These are phyloP conservation scores for Gasteruption jaculator DNA, from an alignment of 2,888 invertebrate genomes.

Conservation along the genomic window DNA sequence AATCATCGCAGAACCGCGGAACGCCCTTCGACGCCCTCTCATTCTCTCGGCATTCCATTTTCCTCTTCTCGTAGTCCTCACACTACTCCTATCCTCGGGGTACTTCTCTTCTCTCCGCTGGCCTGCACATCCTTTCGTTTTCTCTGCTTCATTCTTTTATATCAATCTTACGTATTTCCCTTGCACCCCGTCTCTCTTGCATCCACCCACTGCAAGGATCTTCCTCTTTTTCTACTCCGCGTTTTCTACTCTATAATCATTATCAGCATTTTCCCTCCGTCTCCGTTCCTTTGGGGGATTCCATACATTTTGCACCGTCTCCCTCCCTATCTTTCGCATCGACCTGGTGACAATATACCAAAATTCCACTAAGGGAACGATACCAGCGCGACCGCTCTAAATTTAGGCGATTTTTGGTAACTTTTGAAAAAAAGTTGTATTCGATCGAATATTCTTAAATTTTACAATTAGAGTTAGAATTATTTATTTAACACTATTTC, in stretches of 20 bases:
- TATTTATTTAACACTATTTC: too few species aligned
- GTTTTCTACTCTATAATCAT: slow-evolving; percentile 39
- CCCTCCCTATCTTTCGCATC: too few species aligned
- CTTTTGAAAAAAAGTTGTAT: too few species aligned
- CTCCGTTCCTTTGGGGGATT: background rate
- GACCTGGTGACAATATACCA: too few species aligned
- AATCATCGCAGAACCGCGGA: slow-evolving; percentile 51
- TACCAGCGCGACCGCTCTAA: too few species aligned
- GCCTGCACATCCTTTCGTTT: slow-evolving; percentile 22
- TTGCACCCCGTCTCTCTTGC: slow-evolving; percentile 17
- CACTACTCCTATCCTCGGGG: slow-evolving; percentile 26
- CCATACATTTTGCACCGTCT: too few species aligned
- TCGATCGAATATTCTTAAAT: too few species aligned
- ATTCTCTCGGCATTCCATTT: slow-evolving; percentile 33
- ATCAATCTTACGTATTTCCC: slow-evolving; percentile 20
- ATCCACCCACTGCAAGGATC: slow-evolving; percentile 13
- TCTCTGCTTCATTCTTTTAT: too few species aligned
- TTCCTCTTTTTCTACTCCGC: slow-evolving; percentile 12
- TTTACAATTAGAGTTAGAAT: too few species aligned
- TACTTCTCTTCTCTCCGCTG: slow-evolving; percentile 23
- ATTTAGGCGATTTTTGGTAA: too few species aligned
- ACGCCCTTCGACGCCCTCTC: slow-evolving; percentile 50
- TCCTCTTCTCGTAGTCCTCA: slow-evolving; percentile 23
- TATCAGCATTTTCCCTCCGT: slow-evolving; percentile 31
- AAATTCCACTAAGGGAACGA: too few species aligned